Conservation (phyloP, 2,888 invertebrate genomes). For the Eupithecia insigniata region DNA sequence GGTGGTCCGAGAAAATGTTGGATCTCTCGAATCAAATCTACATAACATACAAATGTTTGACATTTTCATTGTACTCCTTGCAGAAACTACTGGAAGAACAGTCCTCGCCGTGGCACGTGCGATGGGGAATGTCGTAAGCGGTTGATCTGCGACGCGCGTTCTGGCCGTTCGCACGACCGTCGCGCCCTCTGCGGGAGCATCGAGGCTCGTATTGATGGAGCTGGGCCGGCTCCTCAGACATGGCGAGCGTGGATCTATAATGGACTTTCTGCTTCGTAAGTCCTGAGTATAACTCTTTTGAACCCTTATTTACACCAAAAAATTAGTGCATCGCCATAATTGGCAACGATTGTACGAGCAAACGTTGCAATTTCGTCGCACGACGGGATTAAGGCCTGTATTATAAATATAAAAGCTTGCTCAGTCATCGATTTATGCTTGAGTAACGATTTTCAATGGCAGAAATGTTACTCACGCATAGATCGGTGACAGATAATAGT, state of each 20-base stretch:
- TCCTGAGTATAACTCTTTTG: background rate
- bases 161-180: conserved; percentile 94
- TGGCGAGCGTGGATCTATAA: conserved; percentile 96
- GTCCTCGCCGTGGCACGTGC: conserved; percentile 91
- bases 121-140: conserved; percentile 94
- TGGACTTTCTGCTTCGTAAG: conserved; percentile 94
- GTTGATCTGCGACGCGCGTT: conserved; percentile 92
- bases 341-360: background rate
- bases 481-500: no score
- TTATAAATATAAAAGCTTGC: no score
- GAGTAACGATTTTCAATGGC: no score
- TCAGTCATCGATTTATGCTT: no score
- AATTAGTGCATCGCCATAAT: background rate
- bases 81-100: conserved; percentile 95
- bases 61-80: no score
- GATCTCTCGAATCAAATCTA: background rate
- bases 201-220: conserved; percentile 92
- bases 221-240: conserved; percentile 86
- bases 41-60: background rate
- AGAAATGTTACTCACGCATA: no score
- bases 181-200: conserved; percentile 92
- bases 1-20: background rate
- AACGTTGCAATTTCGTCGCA: background rate
- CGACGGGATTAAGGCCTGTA: no score
- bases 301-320: background rate